These are phyloP conservation scores for Apodemia duryi DNA, from an alignment of 2,888 invertebrate genomes.

Conservation along the genomic window DNA sequence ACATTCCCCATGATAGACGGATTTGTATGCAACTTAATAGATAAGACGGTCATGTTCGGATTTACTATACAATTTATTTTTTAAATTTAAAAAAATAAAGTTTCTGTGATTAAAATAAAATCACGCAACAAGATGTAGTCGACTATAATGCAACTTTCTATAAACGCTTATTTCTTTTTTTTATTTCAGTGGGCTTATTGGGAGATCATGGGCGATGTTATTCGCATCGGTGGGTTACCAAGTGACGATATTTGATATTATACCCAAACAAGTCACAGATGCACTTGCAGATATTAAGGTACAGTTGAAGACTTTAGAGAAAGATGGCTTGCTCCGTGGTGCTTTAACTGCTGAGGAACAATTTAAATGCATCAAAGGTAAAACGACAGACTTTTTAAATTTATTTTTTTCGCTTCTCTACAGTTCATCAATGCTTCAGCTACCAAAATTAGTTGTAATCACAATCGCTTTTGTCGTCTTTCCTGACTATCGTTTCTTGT, in stretches of 20 bases:
- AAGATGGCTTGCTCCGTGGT: slow-evolving; percentile 87
- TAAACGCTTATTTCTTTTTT: slow-evolving; percentile 17
- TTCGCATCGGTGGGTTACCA: slow-evolving; percentile 95
- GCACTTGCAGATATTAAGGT: slow-evolving; percentile 86
- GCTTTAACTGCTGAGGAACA: slow-evolving; percentile 86
- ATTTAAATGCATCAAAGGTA: slow-evolving; percentile 86
- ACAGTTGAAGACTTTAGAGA: slow-evolving; percentile 85
- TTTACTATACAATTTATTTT: no score
- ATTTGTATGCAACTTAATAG: no score
- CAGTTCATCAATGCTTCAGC: no score
- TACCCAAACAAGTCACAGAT: slow-evolving; percentile 84
- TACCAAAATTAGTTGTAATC: no score
- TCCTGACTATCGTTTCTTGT: no score
- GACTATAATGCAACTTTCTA: neutral
- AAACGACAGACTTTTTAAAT: neutral
- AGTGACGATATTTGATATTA: slow-evolving; percentile 91
- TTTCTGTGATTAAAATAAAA: no score
- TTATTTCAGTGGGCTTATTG: slow-evolving; percentile 94
- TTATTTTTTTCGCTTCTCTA: no score
- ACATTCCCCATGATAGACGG: no score
- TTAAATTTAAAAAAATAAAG: no score
- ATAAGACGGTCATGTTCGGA: no score
- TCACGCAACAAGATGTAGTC: no score
- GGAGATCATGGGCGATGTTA: slow-evolving; percentile 97
- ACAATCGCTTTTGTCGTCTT: no score